These are phyloP conservation scores for Propithecus deckenii DNA, from an alignment of 2,797 vertebrate species.

Conservation along the genomic window DNA sequence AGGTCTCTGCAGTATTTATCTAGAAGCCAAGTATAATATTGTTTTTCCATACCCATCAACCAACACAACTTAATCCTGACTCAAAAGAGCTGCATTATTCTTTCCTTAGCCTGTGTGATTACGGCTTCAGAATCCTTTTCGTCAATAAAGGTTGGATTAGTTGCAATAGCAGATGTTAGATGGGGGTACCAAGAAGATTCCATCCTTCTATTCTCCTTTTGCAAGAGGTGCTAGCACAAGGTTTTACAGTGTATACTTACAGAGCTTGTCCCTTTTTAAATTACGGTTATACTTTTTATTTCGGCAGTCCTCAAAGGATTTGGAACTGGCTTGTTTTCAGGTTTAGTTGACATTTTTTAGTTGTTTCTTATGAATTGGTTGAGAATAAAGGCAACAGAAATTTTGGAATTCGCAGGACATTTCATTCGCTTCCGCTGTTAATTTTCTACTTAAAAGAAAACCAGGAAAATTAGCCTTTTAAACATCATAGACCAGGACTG, in stretches of 20 bases:
- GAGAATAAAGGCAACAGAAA: neutral
- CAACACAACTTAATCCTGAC: slow-evolving; percentile 74
- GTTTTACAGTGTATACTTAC: neutral
- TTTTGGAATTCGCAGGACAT: neutral
- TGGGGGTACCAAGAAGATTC: neutral
- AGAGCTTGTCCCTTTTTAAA: neutral
- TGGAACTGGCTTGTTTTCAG: slow-evolving; percentile 9
- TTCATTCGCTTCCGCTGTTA: neutral
- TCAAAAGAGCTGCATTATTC: slow-evolving; percentile 45
- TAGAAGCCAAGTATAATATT: slow-evolving; percentile 81
- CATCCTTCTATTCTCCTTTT: slow-evolving; percentile 59
- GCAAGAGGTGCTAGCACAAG: slow-evolving; percentile 41
- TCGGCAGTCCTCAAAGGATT: neutral
- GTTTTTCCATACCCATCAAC: slow-evolving; percentile 79
- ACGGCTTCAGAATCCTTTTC: slow-evolving; percentile 66
- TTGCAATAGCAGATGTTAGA: slow-evolving; percentile 29
- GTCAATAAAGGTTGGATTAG: slow-evolving; percentile 68
- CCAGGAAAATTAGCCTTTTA: neutral
- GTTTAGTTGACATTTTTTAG: neutral
- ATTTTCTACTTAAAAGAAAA: neutral
- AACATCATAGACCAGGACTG: neutral
- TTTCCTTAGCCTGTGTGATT: slow-evolving; percentile 68
- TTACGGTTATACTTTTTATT: neutral
- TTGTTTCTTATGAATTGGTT: neutral
- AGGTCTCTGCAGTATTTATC: slow-evolving; percentile 79